A percentile compares a stretch with the other conserved stretches of the same genome.
phyloP scores from a whole-genome alignment of 2,888 invertebrate genomes.

The Mechanitis mazaeus region DNA sequence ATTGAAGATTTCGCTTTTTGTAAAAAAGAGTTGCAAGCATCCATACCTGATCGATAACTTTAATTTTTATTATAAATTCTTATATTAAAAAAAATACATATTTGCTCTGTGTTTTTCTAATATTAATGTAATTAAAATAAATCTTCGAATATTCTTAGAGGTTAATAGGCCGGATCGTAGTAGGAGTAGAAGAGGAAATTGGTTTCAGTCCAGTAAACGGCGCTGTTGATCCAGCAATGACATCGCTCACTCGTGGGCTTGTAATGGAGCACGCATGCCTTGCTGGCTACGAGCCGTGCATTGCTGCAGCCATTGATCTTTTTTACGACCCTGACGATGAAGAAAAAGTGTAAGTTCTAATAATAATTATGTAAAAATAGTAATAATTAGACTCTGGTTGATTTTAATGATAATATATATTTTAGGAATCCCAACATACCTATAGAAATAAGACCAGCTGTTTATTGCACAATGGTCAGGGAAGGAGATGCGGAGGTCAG shows the following conservation, averaged over 20 bases:
- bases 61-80: no score
- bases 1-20: no score
- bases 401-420: not conserved
- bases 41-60: no score
- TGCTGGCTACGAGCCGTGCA: conserved; percentile 56
- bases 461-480: conserved; percentile 85
- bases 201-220: conserved; percentile 50
- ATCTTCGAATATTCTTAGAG: conserved; percentile 38
- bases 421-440: conserved; percentile 62
- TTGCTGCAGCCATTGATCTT: conserved; percentile 65
- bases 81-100: no score
- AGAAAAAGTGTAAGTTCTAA: conserved; percentile 51
- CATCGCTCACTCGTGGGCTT: conserved; percentile 53
- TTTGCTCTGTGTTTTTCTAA: no score
- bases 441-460: conserved; percentile 76
- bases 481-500: conserved; percentile 82
- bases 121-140: not conserved
- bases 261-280: conserved; percentile 69
- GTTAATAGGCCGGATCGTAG: conserved; percentile 55
- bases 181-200: conserved; percentile 48
- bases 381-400: not conserved
- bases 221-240: conserved; percentile 50
- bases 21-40: no score
- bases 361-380: not conserved
- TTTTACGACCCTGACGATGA: conserved; percentile 52